Evolutionary conservation across 2,113 vertebrate genomes (phyloP).

Genomic region (Microtus montanus): DNA sequence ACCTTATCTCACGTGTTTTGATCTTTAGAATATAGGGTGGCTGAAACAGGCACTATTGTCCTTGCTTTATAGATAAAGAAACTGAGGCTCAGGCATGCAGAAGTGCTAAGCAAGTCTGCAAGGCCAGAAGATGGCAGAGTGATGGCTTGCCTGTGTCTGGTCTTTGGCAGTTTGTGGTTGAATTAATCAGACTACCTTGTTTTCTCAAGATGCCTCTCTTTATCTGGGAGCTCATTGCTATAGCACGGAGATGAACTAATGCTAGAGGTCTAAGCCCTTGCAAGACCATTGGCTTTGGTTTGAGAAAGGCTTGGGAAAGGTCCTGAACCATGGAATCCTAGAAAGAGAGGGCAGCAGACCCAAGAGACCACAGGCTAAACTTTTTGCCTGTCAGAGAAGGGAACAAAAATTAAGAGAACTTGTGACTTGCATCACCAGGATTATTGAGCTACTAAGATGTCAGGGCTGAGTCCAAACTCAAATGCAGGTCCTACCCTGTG

Average conservation of each 20-base stretch:
- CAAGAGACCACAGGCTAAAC: neutral
- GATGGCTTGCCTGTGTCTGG: neutral
- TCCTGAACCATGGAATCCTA: neutral
- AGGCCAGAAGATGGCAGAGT: neutral
- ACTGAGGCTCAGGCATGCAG: neutral
- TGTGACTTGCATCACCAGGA: neutral
- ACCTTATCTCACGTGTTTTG: neutral
- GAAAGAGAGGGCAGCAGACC: neutral
- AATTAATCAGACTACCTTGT: neutral
- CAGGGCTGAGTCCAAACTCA: neutral
- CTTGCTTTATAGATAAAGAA: slow-evolving; percentile 7
- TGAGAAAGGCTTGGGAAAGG: neutral
- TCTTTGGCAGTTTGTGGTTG: neutral
- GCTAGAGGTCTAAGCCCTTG: neutral
- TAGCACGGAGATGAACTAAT: neutral
- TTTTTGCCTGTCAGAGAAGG: neutral
- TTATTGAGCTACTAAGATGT: neutral
- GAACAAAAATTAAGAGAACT: neutral
- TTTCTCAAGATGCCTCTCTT: neutral
- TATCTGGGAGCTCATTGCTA: neutral
- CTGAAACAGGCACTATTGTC: neutral
- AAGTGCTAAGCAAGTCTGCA: neutral
- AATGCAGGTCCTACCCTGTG: neutral
- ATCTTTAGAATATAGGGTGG: neutral
- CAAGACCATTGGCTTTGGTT: neutral